phyloP scores from a whole-genome alignment of 2,113 vertebrate genomes.

The Falcunculus frontatus region DNA sequence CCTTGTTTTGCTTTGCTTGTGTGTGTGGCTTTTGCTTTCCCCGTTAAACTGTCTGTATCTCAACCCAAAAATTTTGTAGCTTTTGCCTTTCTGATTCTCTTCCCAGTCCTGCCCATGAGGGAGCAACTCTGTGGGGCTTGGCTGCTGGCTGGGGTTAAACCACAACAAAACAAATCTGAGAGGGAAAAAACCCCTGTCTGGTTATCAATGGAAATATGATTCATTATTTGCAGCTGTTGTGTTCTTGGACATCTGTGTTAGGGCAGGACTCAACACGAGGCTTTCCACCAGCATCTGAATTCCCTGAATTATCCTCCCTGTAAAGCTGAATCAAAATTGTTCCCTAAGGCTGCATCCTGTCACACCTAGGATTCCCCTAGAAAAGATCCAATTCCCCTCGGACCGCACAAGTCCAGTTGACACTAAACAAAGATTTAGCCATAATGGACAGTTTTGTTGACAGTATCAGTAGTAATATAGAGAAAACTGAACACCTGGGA shows the following conservation, averaged over 20 bases:
- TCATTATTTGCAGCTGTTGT: background rate
- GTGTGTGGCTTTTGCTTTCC: background rate
- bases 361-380: background rate
- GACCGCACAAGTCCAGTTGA: background rate
- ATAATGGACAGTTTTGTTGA: background rate
- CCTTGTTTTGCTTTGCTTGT: background rate
- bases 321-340: background rate
- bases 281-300: background rate
- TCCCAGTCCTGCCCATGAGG: background rate
- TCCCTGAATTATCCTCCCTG: background rate
- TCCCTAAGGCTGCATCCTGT: background rate
- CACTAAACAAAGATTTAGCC: background rate
- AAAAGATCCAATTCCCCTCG: background rate
- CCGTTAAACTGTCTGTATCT: background rate
- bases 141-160: background rate
- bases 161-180: background rate
- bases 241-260: background rate
- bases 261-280: background rate
- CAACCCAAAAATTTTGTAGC: background rate
- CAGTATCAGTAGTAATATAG: background rate
- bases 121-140: accelerated
- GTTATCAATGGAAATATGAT: background rate
- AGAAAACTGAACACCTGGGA: background rate
- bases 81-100: background rate
- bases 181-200: background rate